Conservation (phyloP, 2,113 vertebrate genomes). For the Azemiops feae region DNA sequence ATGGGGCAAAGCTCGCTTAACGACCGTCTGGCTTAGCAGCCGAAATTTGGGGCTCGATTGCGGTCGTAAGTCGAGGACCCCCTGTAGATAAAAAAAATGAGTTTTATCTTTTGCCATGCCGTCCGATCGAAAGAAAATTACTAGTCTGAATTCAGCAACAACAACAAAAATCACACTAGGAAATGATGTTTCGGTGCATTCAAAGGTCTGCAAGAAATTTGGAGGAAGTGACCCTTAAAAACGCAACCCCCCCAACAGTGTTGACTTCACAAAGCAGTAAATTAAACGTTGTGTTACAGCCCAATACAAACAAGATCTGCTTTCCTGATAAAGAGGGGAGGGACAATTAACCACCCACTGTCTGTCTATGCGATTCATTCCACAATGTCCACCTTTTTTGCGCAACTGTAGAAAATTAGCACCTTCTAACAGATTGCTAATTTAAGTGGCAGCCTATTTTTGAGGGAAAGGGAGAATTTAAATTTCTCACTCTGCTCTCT, state of each 20-base stretch:
- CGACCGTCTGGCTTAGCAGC: not conserved
- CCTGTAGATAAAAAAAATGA: not conserved
- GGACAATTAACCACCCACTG: not conserved
- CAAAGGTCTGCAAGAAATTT: not conserved
- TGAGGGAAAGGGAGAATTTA: conserved; percentile 29
- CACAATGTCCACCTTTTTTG: conserved; percentile 1
- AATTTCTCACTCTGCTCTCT: conserved; percentile 27
- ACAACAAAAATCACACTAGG: not conserved
- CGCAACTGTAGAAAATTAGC: conserved; percentile 15
- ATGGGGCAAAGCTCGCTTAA: not conserved
- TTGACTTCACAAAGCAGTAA: not conserved
- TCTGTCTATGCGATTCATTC: conserved; percentile 27
- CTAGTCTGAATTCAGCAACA: not conserved
- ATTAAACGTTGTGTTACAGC: not conserved
- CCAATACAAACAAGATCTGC: not conserved
- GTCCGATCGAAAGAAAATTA: not conserved
- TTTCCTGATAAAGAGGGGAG: not conserved
- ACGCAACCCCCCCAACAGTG: not conserved
- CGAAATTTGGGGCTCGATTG: not conserved
- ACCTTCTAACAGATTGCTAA: conserved; percentile 18
- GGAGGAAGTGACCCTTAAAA: not conserved
- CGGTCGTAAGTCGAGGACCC: too few relatives aligned
- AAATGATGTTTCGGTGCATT: not conserved
- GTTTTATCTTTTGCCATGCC: not conserved
- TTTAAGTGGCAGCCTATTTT: conserved; percentile 30